Evolutionary conservation across 2,797 vertebrate species (phyloP), one percentile per base, ranked within the genome.

Genomic region (Amblyraja radiata): DNA sequence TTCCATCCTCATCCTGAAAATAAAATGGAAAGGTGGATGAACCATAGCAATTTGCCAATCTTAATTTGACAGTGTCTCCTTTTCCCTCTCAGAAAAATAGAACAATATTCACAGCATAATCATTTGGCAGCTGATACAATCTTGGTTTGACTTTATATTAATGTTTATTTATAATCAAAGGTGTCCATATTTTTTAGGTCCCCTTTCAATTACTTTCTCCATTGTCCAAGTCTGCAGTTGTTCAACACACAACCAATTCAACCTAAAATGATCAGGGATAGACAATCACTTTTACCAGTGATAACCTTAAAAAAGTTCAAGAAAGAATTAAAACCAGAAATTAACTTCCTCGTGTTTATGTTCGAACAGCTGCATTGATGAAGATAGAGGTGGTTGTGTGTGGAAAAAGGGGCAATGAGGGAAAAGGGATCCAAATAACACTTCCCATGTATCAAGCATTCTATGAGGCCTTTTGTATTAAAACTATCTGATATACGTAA

Each of bases 321-420:
- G 23, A 23, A 81, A 8, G 39, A 46, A 81, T 23, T 46, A 13
- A 81, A 81, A 54, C 6, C 79, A 81, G 7, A 39, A 81, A 81
- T 54, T 81, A 18, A 21, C 79, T 46, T 46, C 46, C 46, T 46
- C 46, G 46, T 46, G 46, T 46, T 46, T 46, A 81, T 81, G 39
- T 46, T 7, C 39, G 18, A 81, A 5, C 39, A 39, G 21, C 36
- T 23, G 21, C 21, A 81, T 46, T 36, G 28, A 13, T 46, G 16
- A 18, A 83, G 32, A 3, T 10, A 83, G 93, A 28, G 95, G 46
- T 46, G 46, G 46, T 46, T 46, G 46, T 46, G 46, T 46, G 46
- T 46, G 46, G 46, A 46, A 46, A 94, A 10, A 46, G 9, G 23
- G 94, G 0, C 65, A 68, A 18, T 68, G 65, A 68, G 93, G 0